Evolutionary conservation across 2,888 invertebrate genomes (phyloP).

Genomic region (Odontocolon sp.): DNA sequence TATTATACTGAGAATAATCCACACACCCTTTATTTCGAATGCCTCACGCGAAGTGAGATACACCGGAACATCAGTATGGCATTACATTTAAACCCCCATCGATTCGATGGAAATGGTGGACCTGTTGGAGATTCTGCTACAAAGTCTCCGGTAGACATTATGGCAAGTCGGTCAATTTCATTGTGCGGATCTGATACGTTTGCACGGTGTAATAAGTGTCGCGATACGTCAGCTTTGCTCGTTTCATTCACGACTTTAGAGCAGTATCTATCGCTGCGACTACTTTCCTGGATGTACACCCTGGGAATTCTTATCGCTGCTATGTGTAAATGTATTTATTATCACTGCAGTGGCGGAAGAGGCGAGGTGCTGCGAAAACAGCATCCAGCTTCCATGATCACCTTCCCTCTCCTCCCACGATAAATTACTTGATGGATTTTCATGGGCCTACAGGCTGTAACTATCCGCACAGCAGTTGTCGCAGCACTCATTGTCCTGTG

Average conservation of each 20-base stretch:
- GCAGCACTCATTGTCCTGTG: slow-evolving; percentile 16
- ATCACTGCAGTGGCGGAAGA: slow-evolving; percentile 1
- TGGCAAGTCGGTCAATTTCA: no score
- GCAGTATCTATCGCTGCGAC: slow-evolving; percentile 5
- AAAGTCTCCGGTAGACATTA: no score
- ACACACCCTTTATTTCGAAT: slow-evolving; percentile 14
- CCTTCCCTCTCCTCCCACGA: slow-evolving; percentile 61
- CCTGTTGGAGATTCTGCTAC: no score
- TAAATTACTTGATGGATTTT: slow-evolving; percentile 57
- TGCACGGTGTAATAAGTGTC: slow-evolving; percentile 2
- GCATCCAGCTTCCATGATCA: slow-evolving; percentile 47
- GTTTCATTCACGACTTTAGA: slow-evolving; percentile 7
- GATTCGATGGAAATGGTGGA: no score
- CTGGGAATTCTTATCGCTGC: slow-evolving; percentile 27
- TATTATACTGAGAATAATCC: slow-evolving; percentile 9
- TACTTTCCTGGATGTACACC: slow-evolving; percentile 33
- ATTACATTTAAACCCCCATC: neutral
- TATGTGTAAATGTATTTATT: neutral
- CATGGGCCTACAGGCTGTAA: slow-evolving; percentile 38
- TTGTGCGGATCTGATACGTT: no score
- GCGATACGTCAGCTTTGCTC: slow-evolving; percentile 21
- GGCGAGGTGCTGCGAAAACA: slow-evolving; percentile 23
- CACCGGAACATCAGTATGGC: neutral
- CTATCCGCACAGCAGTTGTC: slow-evolving; percentile 10
- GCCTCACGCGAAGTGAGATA: neutral